Percentiles rank a stretch among this genome's conserved stretches.
phyloP scores from a whole-genome alignment of 2,113 vertebrate species.

The Dasypus novemcinctus region DNA sequence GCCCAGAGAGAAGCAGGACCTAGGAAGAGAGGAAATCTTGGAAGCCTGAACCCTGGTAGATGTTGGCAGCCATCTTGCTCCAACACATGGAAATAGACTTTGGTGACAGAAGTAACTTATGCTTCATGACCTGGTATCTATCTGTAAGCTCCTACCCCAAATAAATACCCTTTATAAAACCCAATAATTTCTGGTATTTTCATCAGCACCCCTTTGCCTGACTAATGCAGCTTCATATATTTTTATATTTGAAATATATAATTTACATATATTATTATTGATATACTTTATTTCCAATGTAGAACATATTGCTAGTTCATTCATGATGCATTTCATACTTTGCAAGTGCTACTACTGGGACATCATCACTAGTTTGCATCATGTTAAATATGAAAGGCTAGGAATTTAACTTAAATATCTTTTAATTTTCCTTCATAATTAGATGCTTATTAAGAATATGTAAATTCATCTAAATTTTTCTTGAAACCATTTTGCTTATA shows the following conservation, averaged over 20 bases:
- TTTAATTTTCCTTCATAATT: slow-evolving; percentile 13
- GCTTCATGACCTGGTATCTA: no score
- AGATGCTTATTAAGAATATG: neutral
- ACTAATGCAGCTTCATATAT: neutral
- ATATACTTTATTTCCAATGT: slow-evolving; percentile 3
- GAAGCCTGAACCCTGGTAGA: no score
- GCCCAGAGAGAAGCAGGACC: no score
- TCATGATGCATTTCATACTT: neutral
- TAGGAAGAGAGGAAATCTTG: no score
- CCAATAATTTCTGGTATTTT: no score
- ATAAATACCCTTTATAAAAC: no score
- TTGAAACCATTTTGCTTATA: neutral
- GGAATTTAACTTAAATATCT: neutral
- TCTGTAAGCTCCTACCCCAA: no score
- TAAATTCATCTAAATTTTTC: neutral
- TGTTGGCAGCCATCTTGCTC: no score
- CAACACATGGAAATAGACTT: no score
- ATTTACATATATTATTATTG: neutral
- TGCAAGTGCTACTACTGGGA: neutral
- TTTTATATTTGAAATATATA: neutral
- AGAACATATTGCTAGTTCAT: neutral
- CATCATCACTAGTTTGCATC: neutral
- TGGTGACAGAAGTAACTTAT: no score
- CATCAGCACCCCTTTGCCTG: no score
- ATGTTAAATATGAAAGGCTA: neutral